Percentiles rank a stretch among this genome's conserved stretches.
phyloP scores from a whole-genome alignment of 2,113 vertebrate species.

The Daboia siamensis region DNA sequence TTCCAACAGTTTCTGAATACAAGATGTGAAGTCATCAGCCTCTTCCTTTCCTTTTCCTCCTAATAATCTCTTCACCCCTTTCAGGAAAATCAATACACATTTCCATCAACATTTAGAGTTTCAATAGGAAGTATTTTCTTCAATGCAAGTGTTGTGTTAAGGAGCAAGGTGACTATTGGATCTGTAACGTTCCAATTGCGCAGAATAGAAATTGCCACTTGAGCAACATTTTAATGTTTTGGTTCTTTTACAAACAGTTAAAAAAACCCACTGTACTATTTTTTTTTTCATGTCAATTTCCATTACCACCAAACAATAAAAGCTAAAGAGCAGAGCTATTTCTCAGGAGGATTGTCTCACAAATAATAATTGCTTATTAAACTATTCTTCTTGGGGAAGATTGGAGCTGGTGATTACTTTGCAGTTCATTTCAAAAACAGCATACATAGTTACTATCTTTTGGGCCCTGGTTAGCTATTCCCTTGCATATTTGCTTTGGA shows the following conservation, averaged over 20 bases:
- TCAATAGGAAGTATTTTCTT: conserved; percentile 21
- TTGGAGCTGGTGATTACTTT: conserved; percentile 38
- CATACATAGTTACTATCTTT: neutral
- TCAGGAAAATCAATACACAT: conserved; percentile 25
- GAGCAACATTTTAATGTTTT: neutral
- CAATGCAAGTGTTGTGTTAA: conserved; percentile 23
- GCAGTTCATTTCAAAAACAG: neutral
- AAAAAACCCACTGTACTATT: neutral
- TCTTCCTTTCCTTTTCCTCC: conserved; percentile 19
- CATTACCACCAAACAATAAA: conserved; percentile 14
- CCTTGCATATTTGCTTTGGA: neutral
- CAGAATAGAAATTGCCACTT: neutral
- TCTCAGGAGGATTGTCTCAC: conserved; percentile 12
- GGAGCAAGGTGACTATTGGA: neutral
- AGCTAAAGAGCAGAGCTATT: neutral
- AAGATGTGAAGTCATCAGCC: conserved; percentile 26
- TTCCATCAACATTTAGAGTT: conserved; percentile 33
- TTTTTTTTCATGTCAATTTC: neutral
- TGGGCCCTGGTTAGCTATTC: neutral
- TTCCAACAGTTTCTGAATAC: conserved; percentile 34
- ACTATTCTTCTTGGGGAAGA: conserved; percentile 1
- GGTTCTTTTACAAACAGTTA: conserved; percentile 2
- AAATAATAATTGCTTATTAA: conserved; percentile 37
- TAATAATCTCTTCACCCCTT: conserved; percentile 23
- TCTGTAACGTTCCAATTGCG: neutral